phyloP scores from a whole-genome alignment of 2,888 invertebrate genomes.

The Apotomis capreana region DNA sequence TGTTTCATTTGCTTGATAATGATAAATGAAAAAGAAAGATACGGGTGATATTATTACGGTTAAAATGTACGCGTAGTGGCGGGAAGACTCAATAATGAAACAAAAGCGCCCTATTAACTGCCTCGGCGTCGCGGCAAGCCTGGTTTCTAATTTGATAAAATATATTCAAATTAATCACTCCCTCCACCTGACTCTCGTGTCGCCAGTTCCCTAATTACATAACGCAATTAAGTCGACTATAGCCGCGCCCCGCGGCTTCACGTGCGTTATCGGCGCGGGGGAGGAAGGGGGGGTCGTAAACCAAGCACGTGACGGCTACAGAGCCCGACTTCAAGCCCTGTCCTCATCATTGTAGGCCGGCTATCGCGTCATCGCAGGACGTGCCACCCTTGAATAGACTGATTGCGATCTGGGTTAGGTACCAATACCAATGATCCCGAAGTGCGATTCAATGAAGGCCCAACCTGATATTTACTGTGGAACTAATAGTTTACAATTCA shows the following conservation, averaged over 20 bases:
- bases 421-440: no score
- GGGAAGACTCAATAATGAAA: background rate
- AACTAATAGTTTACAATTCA: no score
- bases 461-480: no score
- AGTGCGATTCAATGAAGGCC: no score
- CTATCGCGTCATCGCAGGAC: background rate
- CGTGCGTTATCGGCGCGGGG: background rate
- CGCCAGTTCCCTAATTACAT: conserved; percentile 12
- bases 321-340: conserved; percentile 6
- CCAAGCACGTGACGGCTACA: background rate
- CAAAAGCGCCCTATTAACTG: conserved; percentile 2
- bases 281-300: background rate
- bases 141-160: conserved; percentile 14
- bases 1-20: no score
- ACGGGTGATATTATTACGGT: no score
- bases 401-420: background rate
- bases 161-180: conserved; percentile 23
- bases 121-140: background rate
- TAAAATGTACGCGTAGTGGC: background rate
- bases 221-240: conserved; percentile 9
- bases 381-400: background rate
- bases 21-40: no score
- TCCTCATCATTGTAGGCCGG: conserved; percentile 11
- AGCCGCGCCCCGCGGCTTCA: background rate
- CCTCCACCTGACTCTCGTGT: conserved; percentile 7